Base-by-base conservation (phyloP, 1,140 invertebrate species). In the Chironomus striatipennis region DNA sequence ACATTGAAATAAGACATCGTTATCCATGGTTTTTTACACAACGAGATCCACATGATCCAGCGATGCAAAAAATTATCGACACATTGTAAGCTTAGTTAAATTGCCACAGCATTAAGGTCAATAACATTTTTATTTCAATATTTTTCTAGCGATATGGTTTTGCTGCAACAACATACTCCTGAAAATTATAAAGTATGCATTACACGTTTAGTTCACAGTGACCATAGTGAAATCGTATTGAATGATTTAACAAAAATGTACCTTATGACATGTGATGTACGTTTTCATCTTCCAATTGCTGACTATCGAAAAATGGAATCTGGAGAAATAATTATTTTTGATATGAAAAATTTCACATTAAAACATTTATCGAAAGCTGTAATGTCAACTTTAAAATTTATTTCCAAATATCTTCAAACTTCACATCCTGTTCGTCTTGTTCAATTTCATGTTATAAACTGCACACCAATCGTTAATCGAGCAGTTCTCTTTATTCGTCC, bases 281-380 rank as follows among this genome's bases (percentile, higher is more conserved):
- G 88, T 74, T 85, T 91, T 57, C 85, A 83, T 43, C 78, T 79
- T 1, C 78, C 84, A 0, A 20, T 70, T 21, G 65, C n/a, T 3
- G 85, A 86, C 75, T 82, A 84, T 18, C 81, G 82, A n/a, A 82
- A 85, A 34, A 81, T 85, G 18, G 82, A 85, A 10, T 84, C 85
- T 2, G 90, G 90, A 5, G 89, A 91, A 78, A 84, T 91, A 75
- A 88, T 89, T 17, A 86, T 91, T 17, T 90, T 91, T 73, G 90
- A 91, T 77, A 87, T 90, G 81, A 80, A 83, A 0, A 88, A 88
- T 20, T 86, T 87, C 15, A 83, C 85, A 2, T 78, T 90, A 42
- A 87, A 86, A 43, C 89, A 90, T 76, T 81, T 90, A 15, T 84
- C 85, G 2, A 88, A 87, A 80, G 81, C 90, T 12, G 87, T 87